Percentiles rank a stretch among this genome's conserved stretches.
Conservation (phyloP, 2,888 invertebrate species). For the Habrosyne pyritoides region DNA sequence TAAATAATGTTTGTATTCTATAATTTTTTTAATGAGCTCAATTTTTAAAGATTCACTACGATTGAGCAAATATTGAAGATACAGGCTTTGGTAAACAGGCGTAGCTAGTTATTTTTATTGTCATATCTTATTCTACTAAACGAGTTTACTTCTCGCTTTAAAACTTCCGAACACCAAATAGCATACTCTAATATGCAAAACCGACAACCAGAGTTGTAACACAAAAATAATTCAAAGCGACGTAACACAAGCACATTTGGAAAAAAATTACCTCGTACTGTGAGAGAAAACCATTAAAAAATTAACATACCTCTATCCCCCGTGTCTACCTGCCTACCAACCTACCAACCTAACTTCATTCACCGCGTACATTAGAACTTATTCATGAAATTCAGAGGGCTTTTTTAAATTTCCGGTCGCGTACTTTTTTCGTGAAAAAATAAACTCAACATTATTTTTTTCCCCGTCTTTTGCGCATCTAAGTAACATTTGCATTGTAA, state of each 20-base stretch:
- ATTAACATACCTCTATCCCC: conserved; percentile 19
- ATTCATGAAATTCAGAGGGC: conserved; percentile 1
- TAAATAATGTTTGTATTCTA: no score
- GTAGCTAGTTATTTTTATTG: not conserved
- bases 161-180: not conserved
- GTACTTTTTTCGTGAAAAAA: conserved; percentile 21
- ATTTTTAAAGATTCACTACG: no score
- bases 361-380: conserved; percentile 4
- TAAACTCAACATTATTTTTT: conserved; percentile 22
- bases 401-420: conserved; percentile 13
- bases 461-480: conserved; percentile 17
- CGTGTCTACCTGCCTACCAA: not conserved
- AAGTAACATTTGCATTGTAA: conserved; percentile 12
- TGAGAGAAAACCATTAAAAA: conserved; percentile 20
- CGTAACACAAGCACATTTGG: not conserved
- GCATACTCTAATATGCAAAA: not conserved
- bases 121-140: not conserved
- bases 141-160: not conserved
- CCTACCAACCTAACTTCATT: not conserved
- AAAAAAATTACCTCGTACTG: conserved; percentile 20
- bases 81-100: no score
- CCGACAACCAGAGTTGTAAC: not conserved
- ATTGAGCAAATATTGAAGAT: no score
- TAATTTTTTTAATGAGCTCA: no score
- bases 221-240: not conserved